Base-by-base conservation (phyloP, 2,113 vertebrate genomes). In the Actinemys pallida region DNA sequence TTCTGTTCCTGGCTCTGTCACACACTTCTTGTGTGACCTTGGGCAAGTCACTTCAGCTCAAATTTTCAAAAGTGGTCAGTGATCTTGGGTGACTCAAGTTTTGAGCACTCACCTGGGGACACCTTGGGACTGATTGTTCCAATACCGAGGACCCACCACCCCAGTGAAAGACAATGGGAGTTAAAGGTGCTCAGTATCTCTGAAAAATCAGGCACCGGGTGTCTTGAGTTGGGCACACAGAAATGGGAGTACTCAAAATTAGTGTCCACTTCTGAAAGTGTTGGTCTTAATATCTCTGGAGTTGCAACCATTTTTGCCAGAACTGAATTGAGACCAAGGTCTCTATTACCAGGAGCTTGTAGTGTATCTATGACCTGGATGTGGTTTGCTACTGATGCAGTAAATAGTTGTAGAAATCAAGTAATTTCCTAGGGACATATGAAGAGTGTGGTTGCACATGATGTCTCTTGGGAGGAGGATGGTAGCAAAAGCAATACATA, bases 231-330 rank as follows among this genome's bases (percentile, higher is more conserved):
- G 45, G 20, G 17, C 25, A 82, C 5, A 1, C 14, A 1, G 57
- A 17, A 17, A 3, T 35, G 45, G 45, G 78, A 62, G 3, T 10
- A 39, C 27, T 65, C 76, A 11, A 24, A 65, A 17, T 13, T 59
- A 69, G 29, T 72, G 27, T 6, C 47, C 4, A 12, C 79, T 90
- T 45, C 50, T 89, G 52, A 78, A 87, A 93, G 31, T 0, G 5
- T n/a, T 86, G 12, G 22, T 45, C 83, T 90, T 78, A 53, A 45
- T 0, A 17, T 72, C 19, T 42, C 49, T 93, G 62, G 6, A 7
- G 1, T 20, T 78, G 39, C 39, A 92, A 14, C 45, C 22, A 4
- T 0, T 0, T 62, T 80, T 79, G 4, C 14, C 8, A 7, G 54
- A 89, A n/a, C 45, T 78, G 75, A 78, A 47, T 7, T 47, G 39